Percentiles rank a stretch among this genome's conserved stretches.
phyloP scores from a whole-genome alignment of 2,888 invertebrate genomes.

The Eucera pruinosa region DNA sequence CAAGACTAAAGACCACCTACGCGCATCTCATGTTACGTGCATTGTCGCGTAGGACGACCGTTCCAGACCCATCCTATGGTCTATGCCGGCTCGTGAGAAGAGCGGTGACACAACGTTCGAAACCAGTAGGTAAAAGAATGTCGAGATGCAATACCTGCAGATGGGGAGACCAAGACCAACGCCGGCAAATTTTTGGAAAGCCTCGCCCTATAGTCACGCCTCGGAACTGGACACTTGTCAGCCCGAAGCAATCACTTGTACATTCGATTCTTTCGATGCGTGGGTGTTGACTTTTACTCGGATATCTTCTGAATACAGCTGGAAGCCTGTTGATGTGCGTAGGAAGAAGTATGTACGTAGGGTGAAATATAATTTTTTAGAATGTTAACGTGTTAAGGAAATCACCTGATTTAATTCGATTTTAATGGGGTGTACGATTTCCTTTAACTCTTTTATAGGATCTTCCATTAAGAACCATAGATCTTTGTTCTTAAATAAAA shows the following conservation, averaged over 20 bases:
- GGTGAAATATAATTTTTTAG: no score
- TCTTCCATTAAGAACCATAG: no score
- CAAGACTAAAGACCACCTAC: conserved; percentile 58
- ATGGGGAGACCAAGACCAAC: conserved; percentile 56
- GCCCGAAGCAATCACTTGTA: not conserved
- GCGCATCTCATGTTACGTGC: conserved; percentile 59
- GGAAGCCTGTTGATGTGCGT: no score
- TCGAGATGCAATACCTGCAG: conserved; percentile 18
- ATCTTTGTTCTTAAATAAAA: no score
- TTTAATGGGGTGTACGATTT: no score
- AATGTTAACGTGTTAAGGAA: no score
- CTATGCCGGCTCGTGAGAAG: conserved; percentile 36
- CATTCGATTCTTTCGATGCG: no score
- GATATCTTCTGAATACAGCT: no score
- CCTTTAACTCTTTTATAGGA: no score
- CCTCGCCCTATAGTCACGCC: conserved; percentile 31
- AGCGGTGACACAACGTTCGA: not conserved
- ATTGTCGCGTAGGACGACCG: conserved; percentile 53
- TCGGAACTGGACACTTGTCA: conserved; percentile 39
- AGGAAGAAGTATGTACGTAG: no score
- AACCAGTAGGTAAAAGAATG: conserved; percentile 16
- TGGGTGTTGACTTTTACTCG: no score
- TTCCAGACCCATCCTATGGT: conserved; percentile 33
- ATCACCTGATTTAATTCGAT: no score
- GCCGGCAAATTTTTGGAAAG: conserved; percentile 30